Evolutionary conservation across 2,888 invertebrate genomes (phyloP), one percentile per base, ranked within the genome.

Genomic region (Uropetala carovei): DNA sequence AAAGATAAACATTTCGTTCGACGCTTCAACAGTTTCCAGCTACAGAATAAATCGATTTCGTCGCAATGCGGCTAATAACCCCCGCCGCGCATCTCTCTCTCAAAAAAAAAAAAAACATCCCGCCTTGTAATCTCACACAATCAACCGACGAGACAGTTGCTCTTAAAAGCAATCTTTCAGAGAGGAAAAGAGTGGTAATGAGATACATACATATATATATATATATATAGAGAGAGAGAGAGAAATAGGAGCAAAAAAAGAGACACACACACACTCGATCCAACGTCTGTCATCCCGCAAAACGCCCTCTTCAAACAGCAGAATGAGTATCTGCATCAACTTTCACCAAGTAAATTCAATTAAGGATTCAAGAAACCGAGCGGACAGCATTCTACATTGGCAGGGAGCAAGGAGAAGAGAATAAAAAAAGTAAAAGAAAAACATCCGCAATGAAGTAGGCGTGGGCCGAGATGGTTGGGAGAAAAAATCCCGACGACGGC

Each of bases 321-420:
- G 75, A 68, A 68, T 14, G 64, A 64, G 14, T 22, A 75, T 75
- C 75, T 75, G 75, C 75, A 75, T 75, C 75, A 3, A 75, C 75
- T 75, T 75, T 75, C 75, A 75, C 75, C 75, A 27, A 27, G 75
- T 27, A 75, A 75, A 75, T 75, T 75, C 75, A 75, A 75, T 75
- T 75, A 75, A 27, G 22, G 22, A 27, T 14, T 27, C 75, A 75
- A 75, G 75, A 75, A 75, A 68, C n/a, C 2, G 68, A 68, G 68
- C n/a, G n/a, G 68, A 68, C 64, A 64, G 64, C 64, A 64, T 10
- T 14, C 7, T 10, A 64, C 68, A 68, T 68, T n/a, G 68, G 68
- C 68, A 68, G 68, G n/a, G 68, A 22, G 0, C 13, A 22, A 27
- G 3, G 75, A 75, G 75, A 75, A n/a, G n/a, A n/a, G n/a, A n/a